Evolutionary conservation across 1,140 invertebrate species (phyloP), one percentile per base, ranked within the genome.

Genomic region (Melitaea cinxia): DNA sequence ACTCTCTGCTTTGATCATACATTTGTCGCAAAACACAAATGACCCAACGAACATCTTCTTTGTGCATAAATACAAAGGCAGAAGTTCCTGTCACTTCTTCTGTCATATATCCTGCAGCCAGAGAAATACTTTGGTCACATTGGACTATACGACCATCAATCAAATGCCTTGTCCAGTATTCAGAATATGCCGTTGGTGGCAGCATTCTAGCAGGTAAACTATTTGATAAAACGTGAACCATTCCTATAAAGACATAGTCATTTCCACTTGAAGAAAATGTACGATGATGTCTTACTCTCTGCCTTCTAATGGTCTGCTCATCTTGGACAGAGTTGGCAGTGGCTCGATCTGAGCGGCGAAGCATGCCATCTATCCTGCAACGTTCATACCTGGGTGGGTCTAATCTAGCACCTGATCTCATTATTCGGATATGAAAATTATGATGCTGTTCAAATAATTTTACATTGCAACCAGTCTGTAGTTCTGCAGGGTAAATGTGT

Each of bases 21-120:
- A 97, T 97, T 89, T 97, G 95, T 72, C 95, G 92, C 57, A 97
- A 92, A 0, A 95, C 96, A 68, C 96, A 94, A 75, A 97, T 94
- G 1, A 96, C 95, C 94, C 95, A 97, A 61, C 94, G 93, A 4
- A 96, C 95, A 91, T 98, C 97, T 42, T 97, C 96, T 77, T 94
- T 94, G 89, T 97, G 96, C 94, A 98, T 97, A 77, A 95, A 98
- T 52, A 94, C 93, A 80, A 97, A 97, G 0, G 96, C 96, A 65
- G 94, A 96, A 47, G 94, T 85, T 2, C 96, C 96, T 23, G 94
- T 94, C 4, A 98, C 95, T 91, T 97, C 96, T 58, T 96, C 95
- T 12, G 95, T 94, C 94, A 98, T 94, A 78, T 97, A 97, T 2
- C 97, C 97, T 68, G 95, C 95, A 7, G 97, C 95, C 50, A 96